Percentiles rank a stretch among this genome's conserved stretches.
Conservation (phyloP, 2,113 vertebrate species). For the Columbina picui region DNA sequence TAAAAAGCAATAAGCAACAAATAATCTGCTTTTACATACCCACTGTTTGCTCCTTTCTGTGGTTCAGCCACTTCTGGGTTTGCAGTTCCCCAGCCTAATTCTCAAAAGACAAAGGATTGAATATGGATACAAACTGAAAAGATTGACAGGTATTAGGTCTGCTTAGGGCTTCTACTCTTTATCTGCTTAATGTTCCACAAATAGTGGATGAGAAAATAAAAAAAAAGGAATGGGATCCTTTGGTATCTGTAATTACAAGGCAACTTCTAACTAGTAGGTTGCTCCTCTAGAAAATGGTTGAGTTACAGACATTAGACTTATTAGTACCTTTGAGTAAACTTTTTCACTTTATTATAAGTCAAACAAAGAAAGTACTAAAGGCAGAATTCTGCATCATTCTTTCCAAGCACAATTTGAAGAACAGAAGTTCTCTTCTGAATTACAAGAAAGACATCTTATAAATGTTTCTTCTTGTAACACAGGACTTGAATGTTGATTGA, state of each 20-base stretch:
- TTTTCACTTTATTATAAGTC: not conserved
- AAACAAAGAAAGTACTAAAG: not conserved
- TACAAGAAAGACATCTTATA: conserved; percentile 29
- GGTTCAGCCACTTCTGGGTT: conserved; percentile 40
- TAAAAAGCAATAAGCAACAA: not conserved
- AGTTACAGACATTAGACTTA: not conserved
- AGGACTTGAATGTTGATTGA: conserved; percentile 61
- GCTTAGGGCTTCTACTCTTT: not conserved
- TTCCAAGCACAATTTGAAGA: not conserved
- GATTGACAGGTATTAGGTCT: not conserved
- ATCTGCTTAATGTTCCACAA: not conserved
- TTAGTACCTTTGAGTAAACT: not conserved
- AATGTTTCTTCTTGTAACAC: conserved; percentile 49
- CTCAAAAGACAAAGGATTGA: conserved; percentile 54
- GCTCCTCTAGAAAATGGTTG: not conserved
- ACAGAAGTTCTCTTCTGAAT: not conserved
- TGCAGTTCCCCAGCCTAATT: conserved; percentile 71
- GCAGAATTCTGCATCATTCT: not conserved
- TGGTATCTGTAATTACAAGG: not conserved
- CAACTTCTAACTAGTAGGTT: not conserved
- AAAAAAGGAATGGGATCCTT: not conserved
- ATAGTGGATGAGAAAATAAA: not conserved
- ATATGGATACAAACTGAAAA: not conserved
- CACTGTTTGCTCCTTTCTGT: conserved; percentile 29
- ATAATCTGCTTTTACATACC: conserved; percentile 66